Percentiles rank a stretch among this genome's conserved stretches.
phyloP scores from a whole-genome alignment of 2,888 invertebrate species.

The Amiota communis region DNA sequence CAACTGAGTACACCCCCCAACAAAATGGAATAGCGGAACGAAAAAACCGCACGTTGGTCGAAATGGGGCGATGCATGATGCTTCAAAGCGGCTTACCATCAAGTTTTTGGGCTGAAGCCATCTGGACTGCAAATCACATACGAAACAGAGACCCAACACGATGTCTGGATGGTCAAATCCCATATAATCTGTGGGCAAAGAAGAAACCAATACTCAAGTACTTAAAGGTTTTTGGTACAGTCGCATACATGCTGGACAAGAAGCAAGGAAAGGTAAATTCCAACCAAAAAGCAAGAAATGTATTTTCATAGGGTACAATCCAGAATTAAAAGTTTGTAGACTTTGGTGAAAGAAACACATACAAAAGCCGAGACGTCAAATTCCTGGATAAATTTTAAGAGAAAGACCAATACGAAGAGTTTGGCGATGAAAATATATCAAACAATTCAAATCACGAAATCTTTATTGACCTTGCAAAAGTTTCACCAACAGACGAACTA shows the following conservation, averaged over 20 bases:
- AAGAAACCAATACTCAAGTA: too few relatives aligned
- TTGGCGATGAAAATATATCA: too few relatives aligned
- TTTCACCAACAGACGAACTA: too few relatives aligned
- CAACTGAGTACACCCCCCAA: conserved; percentile 15
- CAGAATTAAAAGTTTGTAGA: too few relatives aligned
- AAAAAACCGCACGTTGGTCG: conserved; percentile 15
- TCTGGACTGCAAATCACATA: not conserved
- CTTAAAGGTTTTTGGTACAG: not conserved
- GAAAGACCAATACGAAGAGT: too few relatives aligned
- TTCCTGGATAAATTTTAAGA: too few relatives aligned
- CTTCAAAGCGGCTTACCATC: not conserved
- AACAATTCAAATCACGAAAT: too few relatives aligned
- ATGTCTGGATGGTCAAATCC: not conserved
- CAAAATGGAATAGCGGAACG: conserved; percentile 18
- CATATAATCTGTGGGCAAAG: too few relatives aligned
- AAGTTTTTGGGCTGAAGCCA: not conserved
- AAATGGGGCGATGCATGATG: conserved; percentile 13
- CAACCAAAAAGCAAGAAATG: conserved; percentile 20
- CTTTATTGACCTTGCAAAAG: too few relatives aligned
- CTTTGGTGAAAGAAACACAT: too few relatives aligned
- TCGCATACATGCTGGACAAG: not conserved
- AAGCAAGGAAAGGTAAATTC: conserved; percentile 9
- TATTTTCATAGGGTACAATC: too few relatives aligned
- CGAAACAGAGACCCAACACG: not conserved
- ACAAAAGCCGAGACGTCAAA: too few relatives aligned